Evolutionary conservation across 2,113 vertebrate species (phyloP).

Genomic region (Aegithalos caudatus): DNA sequence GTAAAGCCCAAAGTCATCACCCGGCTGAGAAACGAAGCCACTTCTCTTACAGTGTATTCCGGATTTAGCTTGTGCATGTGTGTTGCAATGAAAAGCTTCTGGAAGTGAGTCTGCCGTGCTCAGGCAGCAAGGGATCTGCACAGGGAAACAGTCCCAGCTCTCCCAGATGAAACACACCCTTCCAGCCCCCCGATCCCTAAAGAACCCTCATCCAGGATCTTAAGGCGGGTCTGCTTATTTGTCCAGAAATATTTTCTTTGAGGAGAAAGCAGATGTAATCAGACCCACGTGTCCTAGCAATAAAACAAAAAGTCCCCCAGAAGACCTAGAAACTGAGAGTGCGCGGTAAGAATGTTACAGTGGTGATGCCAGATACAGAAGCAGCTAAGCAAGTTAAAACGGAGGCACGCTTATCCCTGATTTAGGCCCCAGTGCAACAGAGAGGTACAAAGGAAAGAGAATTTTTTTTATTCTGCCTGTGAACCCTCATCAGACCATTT

Average conservation of each 20-base stretch:
- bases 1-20: not conserved
- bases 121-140: fast-evolving
- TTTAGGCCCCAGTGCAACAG: not conserved
- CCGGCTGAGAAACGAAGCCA: not conserved
- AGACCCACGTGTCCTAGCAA: not conserved
- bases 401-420: not conserved
- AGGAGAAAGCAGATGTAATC: constrained; percentile 2
- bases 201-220: not conserved
- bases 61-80: not conserved
- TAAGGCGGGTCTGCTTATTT: constrained; percentile 4
- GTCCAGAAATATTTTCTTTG: not conserved
- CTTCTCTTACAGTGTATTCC: not conserved
- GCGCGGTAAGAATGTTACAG: not conserved
- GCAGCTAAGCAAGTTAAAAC: not conserved
- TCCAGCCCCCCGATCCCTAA: not conserved
- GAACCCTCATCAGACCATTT: not conserved
- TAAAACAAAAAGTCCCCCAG: not conserved
- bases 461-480: not conserved
- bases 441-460: not conserved
- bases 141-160: not conserved
- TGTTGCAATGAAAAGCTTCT: not conserved
- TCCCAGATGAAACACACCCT: not conserved
- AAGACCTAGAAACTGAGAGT: not conserved
- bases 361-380: not conserved
- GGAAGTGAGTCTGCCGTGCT: not conserved